Evolutionary conservation across 2,888 invertebrate species (phyloP).

Genomic region (Luperina testacea): DNA sequence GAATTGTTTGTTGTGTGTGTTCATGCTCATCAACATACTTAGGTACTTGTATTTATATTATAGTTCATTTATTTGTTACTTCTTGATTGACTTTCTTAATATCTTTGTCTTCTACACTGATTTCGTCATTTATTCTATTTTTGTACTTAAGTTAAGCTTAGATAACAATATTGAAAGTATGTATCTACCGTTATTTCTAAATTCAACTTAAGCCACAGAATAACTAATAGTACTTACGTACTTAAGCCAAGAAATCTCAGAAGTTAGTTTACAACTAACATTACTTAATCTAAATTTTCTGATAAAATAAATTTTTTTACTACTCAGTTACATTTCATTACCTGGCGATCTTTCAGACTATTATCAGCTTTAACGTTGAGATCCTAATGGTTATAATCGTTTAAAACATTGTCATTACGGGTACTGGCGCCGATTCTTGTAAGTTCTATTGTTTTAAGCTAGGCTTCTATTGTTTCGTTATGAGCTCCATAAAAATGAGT

Average conservation of each 20-base stretch:
- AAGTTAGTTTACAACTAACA: constrained; percentile 29
- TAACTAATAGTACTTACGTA: too few relatives aligned
- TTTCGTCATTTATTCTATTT: background rate
- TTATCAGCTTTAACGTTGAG: constrained; percentile 20
- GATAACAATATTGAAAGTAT: background rate
- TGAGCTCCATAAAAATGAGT: constrained; percentile 46
- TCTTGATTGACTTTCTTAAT: background rate
- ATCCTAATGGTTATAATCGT: constrained; percentile 38
- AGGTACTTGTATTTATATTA: background rate
- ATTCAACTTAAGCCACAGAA: constrained; percentile 17
- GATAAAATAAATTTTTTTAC: constrained; percentile 44
- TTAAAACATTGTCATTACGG: background rate
- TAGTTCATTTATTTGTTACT: background rate
- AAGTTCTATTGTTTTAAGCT: constrained; percentile 57
- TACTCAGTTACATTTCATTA: constrained; percentile 33
- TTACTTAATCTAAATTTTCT: constrained; percentile 49
- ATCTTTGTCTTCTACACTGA: background rate
- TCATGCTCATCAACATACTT: background rate
- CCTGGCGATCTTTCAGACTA: constrained; percentile 32
- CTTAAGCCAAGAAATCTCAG: constrained; percentile 15
- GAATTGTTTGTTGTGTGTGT: background rate
- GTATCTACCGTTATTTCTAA: constrained; percentile 22
- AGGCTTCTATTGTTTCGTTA: constrained; percentile 48
- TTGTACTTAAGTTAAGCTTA: background rate
- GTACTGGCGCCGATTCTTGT: constrained; percentile 33